Evolutionary conservation across 2,888 invertebrate genomes (phyloP), one percentile per base, ranked within the genome.

Genomic region (Hymenopus coronatus): DNA sequence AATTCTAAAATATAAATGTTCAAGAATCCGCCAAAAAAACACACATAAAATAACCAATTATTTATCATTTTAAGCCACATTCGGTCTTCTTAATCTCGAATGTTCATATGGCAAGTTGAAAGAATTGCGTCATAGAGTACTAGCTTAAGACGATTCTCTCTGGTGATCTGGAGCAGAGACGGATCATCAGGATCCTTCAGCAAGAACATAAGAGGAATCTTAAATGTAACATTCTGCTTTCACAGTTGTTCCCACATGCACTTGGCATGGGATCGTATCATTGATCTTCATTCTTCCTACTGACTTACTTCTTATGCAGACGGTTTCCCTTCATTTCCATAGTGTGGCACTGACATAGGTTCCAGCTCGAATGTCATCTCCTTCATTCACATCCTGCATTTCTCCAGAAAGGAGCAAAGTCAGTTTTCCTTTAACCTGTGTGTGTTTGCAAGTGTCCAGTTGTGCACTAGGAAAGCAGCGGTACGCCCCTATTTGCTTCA

Each of bases 221-320:
- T 70, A 20, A 70, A 70, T 20, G 25, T 70, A 70, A 2, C 0
- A 70, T 40, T 70, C 20, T 70, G 25, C 54, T 70, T 70, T 70
- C 54, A 9, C 91, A 91, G 83, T 90, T 92, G 28, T 92, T 93
- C 89, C 91, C 25, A 70, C 54, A 70, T 70, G 0, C 3, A 70
- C 20, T 70, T 70, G 54, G 54, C 15, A 70, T 70, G 54, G 20
- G 25, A 20, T 25, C 54, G 54, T 70, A 70, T 70, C 25, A 20
- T 70, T 70, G 54, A 70, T 70, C 6, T 70, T 70, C 25, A 70
- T 70, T 70, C 54, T 70, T 70, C 54, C 54, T 70, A 70, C 54
- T 70, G 54, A 70, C 54, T 70, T 70, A 70, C 54, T 70, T 70
- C 54, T 70, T 15, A 70, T 70, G 54, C 54, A 70, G 54, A 70